Evolutionary conservation across 2,888 invertebrate species (phyloP), one percentile per base, ranked within the genome.

Genomic region (Cheilosia scutellata): DNA sequence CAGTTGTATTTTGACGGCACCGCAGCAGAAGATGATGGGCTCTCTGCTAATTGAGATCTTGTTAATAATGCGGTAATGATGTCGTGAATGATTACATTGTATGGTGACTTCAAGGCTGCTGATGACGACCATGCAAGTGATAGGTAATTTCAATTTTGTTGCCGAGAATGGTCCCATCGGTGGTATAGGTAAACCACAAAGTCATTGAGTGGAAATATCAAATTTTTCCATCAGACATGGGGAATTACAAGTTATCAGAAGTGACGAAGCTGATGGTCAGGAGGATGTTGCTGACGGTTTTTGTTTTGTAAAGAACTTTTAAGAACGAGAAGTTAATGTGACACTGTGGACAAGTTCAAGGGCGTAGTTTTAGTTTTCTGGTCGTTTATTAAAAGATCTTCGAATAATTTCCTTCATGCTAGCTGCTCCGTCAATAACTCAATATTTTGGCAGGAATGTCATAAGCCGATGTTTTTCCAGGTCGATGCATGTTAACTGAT

Each of bases 41-140:
- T 82, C 78, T 88, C 77, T 76, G 80, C 86, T 87, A 88, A 88
- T 87, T 86, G 86, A 82, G 88, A 87, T 86, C 87, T 87, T 77
- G 88, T 87, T 87, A 87, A 86, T 87, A 79, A 68, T 78, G 78
- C 76, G 82, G 80, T 80, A 86, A 86, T 86, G 86, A 86, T 82
- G 86, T 86, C 76, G 80, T 86, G 86, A 82, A 77, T 86, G 86
- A 86, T 86, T 80, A 76, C 80, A 76, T 71, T 86, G 86, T 80
- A 76, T 55, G 63, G 29, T 33, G 72, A 68, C 72, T 86, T 82
- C 80, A 86, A 86, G 86, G 86, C 76, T 37, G 37, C 11, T 37
- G 9, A 9, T 82, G 77, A 60, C 70, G 42, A 79, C 62, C 70
- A 47, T n/a, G 53, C 31, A 47, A 51, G 31, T 4, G 20, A 33